Evolutionary conservation across 2,888 invertebrate species (phyloP).

Genomic region (Malacosoma neustria): DNA sequence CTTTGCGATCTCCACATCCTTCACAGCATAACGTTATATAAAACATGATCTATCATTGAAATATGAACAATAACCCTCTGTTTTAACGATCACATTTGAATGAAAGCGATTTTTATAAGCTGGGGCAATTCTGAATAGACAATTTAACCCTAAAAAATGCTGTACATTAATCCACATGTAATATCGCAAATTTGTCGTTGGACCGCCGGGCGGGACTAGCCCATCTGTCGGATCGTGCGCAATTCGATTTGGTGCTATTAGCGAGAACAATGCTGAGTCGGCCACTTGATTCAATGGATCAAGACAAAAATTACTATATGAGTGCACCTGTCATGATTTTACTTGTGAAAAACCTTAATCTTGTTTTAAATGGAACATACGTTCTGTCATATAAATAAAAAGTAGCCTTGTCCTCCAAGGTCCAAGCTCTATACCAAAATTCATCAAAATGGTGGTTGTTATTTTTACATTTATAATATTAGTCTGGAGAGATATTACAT

Average conservation of each 20-base stretch:
- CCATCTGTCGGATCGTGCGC: conserved; percentile 58
- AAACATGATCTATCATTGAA: conserved; percentile 6
- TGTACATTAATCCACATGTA: conserved; percentile 73
- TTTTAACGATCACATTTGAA: conserved; percentile 18
- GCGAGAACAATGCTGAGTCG: conserved; percentile 28
- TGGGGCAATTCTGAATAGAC: conserved; percentile 64
- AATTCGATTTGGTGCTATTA: conserved; percentile 65
- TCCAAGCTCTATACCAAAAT: too few species aligned
- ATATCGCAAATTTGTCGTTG: conserved; percentile 73
- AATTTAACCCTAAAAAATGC: conserved; percentile 74
- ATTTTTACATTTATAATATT: too few species aligned
- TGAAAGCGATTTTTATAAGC: conserved; percentile 13
- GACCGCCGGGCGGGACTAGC: conserved; percentile 39
- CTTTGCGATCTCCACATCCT: conserved; percentile 56
- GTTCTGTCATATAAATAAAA: too few species aligned
- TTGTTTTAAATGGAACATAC: too few species aligned
- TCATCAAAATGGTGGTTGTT: too few species aligned
- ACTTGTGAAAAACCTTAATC: neutral
- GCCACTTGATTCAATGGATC: conserved; percentile 37
- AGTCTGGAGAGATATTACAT: too few species aligned
- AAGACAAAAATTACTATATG: conserved; percentile 21
- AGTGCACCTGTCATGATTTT: conserved; percentile 9
- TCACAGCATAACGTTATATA: conserved; percentile 25
- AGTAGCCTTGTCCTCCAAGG: too few species aligned
- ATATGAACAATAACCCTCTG: conserved; percentile 18